phyloP scores from a whole-genome alignment of 1,140 invertebrate genomes.

The Drosophila biarmipes region DNA sequence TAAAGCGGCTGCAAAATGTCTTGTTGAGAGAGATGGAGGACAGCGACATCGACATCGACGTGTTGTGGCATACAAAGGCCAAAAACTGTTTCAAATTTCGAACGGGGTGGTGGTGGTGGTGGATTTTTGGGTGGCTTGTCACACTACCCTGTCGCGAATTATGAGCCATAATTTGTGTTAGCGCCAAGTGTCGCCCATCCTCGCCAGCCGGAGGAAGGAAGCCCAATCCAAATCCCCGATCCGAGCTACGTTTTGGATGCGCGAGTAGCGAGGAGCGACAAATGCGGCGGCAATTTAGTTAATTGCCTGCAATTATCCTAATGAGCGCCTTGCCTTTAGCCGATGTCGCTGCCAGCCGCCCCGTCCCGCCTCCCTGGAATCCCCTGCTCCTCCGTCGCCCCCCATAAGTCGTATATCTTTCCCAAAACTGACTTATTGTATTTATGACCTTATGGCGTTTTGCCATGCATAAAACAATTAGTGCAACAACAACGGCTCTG shows the following conservation, averaged over 20 bases:
- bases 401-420: slow-evolving; percentile 50
- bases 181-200: slow-evolving; percentile 55
- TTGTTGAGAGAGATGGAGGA: background rate
- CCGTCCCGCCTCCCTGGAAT: background rate
- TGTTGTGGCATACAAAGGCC: slow-evolving; percentile 10
- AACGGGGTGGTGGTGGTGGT: background rate
- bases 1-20: slow-evolving; percentile 53
- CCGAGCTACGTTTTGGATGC: slow-evolving; percentile 9
- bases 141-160: slow-evolving; percentile 60
- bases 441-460: slow-evolving; percentile 78
- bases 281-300: slow-evolving; percentile 82
- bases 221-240: slow-evolving; percentile 5
- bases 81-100: slow-evolving; percentile 9
- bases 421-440: slow-evolving; percentile 65
- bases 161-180: slow-evolving; percentile 79
- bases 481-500: slow-evolving; percentile 31
- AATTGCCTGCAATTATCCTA: slow-evolving; percentile 83
- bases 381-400: background rate
- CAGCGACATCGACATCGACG: background rate
- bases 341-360: slow-evolving; percentile 33
- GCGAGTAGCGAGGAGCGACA: slow-evolving; percentile 62
- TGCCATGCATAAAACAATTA: slow-evolving; percentile 68
- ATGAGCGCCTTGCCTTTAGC: slow-evolving; percentile 77
- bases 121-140: slow-evolving; percentile 5
- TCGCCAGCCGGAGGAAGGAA: slow-evolving; percentile 8